A percentile compares a stretch with the other conserved stretches of the same genome.
Conservation (phyloP, 2,888 invertebrate species). For the Xestobium rufovillosum region DNA sequence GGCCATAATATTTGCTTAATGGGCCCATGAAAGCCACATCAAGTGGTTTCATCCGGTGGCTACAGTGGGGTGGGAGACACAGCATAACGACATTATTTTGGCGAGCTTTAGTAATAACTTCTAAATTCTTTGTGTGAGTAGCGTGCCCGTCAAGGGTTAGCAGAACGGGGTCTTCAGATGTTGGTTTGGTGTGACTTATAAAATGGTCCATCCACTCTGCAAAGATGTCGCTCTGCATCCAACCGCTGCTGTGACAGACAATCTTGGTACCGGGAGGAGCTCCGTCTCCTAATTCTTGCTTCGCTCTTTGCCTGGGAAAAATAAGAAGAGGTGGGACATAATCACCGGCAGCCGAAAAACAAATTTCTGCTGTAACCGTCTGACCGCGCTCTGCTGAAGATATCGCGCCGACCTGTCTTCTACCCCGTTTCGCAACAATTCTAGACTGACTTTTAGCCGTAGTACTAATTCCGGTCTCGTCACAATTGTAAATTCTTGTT, state of each 20-base stretch:
- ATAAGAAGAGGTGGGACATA: no score
- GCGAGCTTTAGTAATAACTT: slow-evolving; percentile 17
- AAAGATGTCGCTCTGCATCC: slow-evolving; percentile 25
- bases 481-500: no score
- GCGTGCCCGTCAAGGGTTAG: slow-evolving; percentile 12
- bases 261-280: slow-evolving; percentile 28
- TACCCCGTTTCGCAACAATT: slow-evolving; percentile 19
- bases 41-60: slow-evolving; percentile 25
- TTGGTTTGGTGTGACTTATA: slow-evolving; percentile 21
- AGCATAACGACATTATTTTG: slow-evolving; percentile 25
- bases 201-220: slow-evolving; percentile 23
- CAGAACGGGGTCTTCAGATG: slow-evolving; percentile 18
- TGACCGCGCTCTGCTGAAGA: no score
- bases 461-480: slow-evolving; percentile 24
- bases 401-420: no score
- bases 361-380: no score
- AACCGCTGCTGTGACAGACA: slow-evolving; percentile 27
- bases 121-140: no score
- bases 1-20: no score
- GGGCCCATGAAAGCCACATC: no score
- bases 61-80: slow-evolving; percentile 28
- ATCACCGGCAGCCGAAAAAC: no score
- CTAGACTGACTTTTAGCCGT: slow-evolving; percentile 22
- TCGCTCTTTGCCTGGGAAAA: slow-evolving; percentile 28
- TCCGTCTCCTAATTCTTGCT: slow-evolving; percentile 26